phyloP scores from a whole-genome alignment of 2,797 vertebrate genomes.

The Sandelia bainsii region DNA sequence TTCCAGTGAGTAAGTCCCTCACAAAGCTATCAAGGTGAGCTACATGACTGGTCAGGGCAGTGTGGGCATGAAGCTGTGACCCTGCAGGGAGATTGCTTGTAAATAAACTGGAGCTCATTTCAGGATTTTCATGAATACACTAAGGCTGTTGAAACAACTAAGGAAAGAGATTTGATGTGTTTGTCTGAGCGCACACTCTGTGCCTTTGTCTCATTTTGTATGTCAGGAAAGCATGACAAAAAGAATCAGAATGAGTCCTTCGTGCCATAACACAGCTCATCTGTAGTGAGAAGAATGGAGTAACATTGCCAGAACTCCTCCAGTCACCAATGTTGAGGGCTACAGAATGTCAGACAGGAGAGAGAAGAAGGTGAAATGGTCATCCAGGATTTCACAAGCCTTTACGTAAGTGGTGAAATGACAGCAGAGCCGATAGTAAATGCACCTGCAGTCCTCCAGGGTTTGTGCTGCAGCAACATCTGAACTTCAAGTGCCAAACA shows the following conservation, averaged over 20 bases:
- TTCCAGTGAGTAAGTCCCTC: constrained; percentile 9
- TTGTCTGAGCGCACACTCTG: constrained; percentile 28
- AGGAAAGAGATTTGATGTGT: constrained; percentile 14
- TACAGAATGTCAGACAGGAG: constrained; percentile 2
- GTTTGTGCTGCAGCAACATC: constrained; percentile 20
- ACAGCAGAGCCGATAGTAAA: constrained; percentile 15
- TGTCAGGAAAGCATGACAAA: constrained; percentile 51
- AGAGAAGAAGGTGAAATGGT: constrained; percentile 31
- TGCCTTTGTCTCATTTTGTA: constrained; percentile 46
- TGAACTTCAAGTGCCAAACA: constrained; percentile 11
- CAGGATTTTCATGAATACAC: constrained; percentile 27
- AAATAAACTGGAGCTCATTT: constrained; percentile 44
- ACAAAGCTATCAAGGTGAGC: constrained; percentile 6
- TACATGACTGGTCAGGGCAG: constrained; percentile 15
- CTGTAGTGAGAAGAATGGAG: constrained; percentile 29
- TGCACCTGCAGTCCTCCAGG: constrained; percentile 22
- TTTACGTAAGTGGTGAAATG: constrained; percentile 11
- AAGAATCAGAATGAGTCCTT: constrained; percentile 52
- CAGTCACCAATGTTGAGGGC: constrained; percentile 22
- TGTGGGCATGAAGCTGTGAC: constrained; percentile 25
- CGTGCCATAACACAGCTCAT: constrained; percentile 41
- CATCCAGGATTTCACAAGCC: constrained; percentile 15
- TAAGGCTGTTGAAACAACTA: constrained; percentile 25
- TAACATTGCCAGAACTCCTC: constrained; percentile 35
- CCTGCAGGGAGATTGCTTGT: constrained; percentile 23